phyloP scores from a whole-genome alignment of 1,140 invertebrate species.

The Aphelinus atriplicis region DNA sequence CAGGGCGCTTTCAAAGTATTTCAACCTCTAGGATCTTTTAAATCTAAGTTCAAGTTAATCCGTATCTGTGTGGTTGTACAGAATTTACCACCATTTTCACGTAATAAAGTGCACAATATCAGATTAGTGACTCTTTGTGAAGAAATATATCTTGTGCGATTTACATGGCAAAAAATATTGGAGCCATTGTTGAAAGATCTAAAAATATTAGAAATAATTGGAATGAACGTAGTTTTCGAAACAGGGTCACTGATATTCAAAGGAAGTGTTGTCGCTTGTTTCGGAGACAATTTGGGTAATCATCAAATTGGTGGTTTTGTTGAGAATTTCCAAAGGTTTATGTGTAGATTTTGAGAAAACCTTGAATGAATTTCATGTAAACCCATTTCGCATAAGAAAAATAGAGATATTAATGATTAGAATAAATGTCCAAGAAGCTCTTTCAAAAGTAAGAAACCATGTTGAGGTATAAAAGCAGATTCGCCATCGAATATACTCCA shows the following conservation, averaged over 20 bases:
- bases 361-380: conserved; percentile 25
- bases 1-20: conserved; percentile 42
- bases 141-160: conserved; percentile 28
- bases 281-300: conserved; percentile 46
- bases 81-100: conserved; percentile 37
- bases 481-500: conserved; percentile 31
- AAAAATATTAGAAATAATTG: conserved; percentile 33
- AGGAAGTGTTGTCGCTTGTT: conserved; percentile 41
- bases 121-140: conserved; percentile 12
- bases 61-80: conserved; percentile 36
- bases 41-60: conserved; percentile 38
- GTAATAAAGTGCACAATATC: conserved; percentile 20
- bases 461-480: conserved; percentile 25
- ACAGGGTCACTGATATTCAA: conserved; percentile 11
- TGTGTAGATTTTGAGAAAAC: conserved; percentile 36
- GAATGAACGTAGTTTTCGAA: conserved; percentile 25
- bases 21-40: conserved; percentile 39
- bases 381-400: conserved; percentile 18
- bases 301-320: conserved; percentile 46
- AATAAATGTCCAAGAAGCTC: background rate
- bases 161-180: conserved; percentile 32
- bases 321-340: conserved; percentile 27
- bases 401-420: conserved; percentile 32
- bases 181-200: conserved; percentile 35
- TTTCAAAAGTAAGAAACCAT: conserved; percentile 5